A percentile compares a stretch with the other conserved stretches of the same genome.
phyloP scores from a whole-genome alignment of 2,797 vertebrate species.

The Typhlichthys eigenmanni region DNA sequence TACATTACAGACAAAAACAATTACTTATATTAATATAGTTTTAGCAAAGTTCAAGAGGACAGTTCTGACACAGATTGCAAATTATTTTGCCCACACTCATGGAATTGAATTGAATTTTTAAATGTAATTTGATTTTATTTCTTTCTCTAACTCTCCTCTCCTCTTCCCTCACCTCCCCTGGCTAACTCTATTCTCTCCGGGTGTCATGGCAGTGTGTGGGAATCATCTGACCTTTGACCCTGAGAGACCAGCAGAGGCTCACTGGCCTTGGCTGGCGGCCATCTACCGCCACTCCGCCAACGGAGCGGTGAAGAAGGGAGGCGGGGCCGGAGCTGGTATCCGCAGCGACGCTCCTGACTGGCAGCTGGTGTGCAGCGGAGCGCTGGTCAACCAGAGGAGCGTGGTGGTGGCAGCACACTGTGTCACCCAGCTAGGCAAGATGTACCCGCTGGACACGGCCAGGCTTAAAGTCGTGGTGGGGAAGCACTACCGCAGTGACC shows the following conservation, averaged over 20 bases:
- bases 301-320: conserved; percentile 51
- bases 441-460: conserved; percentile 81
- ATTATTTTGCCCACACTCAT: no score
- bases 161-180: conserved; percentile 12
- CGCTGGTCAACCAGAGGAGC: conserved; percentile 91
- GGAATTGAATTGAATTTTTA: no score
- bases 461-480: conserved; percentile 91
- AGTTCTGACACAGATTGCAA: no score
- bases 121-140: no score
- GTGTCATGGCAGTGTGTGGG: conserved; percentile 87
- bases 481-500: conserved; percentile 88
- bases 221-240: conserved; percentile 85
- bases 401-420: conserved; percentile 94
- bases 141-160: conserved; percentile 1
- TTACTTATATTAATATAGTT: no score
- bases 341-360: conserved; percentile 75
- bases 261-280: conserved; percentile 96
- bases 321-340: conserved; percentile 36
- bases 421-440: conserved; percentile 90
- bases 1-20: no score
- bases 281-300: conserved; percentile 84
- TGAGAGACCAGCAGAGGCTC: conserved; percentile 76
- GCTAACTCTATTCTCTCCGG: conserved; percentile 31
- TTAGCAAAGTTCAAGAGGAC: no score
- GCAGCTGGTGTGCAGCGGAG: conserved; percentile 94